phyloP scores from a whole-genome alignment of 2,888 invertebrate genomes.

The Lasioglossum oenotherae region DNA sequence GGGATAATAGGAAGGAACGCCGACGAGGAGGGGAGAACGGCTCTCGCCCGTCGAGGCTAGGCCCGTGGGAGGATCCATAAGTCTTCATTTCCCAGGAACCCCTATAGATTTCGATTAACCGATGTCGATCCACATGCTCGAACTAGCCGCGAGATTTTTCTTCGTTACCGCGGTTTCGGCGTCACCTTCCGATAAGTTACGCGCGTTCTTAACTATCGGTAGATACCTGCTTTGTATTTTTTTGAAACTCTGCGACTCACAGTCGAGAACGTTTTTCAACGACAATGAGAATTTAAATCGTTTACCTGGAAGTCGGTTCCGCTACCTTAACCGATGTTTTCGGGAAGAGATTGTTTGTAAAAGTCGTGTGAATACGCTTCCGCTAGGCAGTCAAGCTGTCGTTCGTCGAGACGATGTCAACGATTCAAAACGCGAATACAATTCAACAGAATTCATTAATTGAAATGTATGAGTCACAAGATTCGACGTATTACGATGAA shows the following conservation, averaged over 20 bases:
- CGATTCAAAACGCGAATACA: not conserved
- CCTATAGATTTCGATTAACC: constrained; percentile 77
- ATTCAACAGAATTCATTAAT: not conserved
- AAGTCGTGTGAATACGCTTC: too few species aligned
- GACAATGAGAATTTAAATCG: not conserved
- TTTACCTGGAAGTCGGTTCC: not conserved
- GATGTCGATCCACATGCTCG: constrained; percentile 57
- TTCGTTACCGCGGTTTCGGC: constrained; percentile 68
- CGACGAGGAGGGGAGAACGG: constrained; percentile 12
- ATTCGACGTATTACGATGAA: not conserved
- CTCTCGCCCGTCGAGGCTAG: constrained; percentile 6
- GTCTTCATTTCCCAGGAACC: constrained; percentile 73
- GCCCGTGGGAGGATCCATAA: constrained; percentile 70
- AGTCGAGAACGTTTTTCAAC: not conserved
- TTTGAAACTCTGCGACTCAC: not conserved
- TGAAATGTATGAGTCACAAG: not conserved
- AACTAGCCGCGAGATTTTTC: constrained; percentile 68
- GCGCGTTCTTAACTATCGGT: not conserved
- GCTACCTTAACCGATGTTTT: rapidly evolving
- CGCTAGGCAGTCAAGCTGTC: not conserved
- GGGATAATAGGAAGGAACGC: constrained; percentile 67
- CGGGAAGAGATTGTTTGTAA: too few species aligned
- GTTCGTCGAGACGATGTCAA: not conserved
- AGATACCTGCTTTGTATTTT: not conserved
- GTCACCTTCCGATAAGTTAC: not conserved